A percentile compares a stretch with the other conserved stretches of the same genome.
These are phyloP conservation scores for Cotesia glomerata DNA, from an alignment of 1,140 invertebrate genomes.

Conservation along the genomic window DNA sequence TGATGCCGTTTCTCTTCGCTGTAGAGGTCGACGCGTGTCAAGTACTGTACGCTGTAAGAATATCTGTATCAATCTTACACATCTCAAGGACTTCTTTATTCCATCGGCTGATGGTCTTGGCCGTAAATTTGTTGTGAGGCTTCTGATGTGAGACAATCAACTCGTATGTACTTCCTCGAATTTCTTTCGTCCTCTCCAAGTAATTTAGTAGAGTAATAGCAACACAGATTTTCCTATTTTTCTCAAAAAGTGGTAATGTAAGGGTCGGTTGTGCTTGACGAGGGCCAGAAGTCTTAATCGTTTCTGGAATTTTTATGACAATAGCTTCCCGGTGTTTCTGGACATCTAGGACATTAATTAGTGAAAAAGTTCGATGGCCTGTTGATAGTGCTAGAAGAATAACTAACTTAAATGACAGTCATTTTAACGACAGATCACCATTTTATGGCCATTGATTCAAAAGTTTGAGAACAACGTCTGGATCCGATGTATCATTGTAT, in stretches of 20 bases:
- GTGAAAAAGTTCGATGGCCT: slow-evolving; percentile 21
- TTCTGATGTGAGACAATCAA: slow-evolving; percentile 30
- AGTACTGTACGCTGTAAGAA: slow-evolving; percentile 39
- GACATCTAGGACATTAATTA: slow-evolving; percentile 24
- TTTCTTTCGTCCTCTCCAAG: slow-evolving; percentile 12
- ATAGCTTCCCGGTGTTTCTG: not conserved
- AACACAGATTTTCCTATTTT: slow-evolving; percentile 8
- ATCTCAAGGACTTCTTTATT: slow-evolving; percentile 14
- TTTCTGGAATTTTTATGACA: slow-evolving; percentile 24
- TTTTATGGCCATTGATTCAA: slow-evolving; percentile 12
- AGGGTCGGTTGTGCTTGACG: slow-evolving; percentile 19
- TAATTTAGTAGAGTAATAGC: slow-evolving; percentile 21
- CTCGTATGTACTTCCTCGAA: not conserved
- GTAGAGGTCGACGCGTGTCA: slow-evolving; percentile 43
- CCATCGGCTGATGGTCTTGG: slow-evolving; percentile 34
- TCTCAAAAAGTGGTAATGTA: slow-evolving; percentile 18
- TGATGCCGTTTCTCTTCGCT: slow-evolving; percentile 28
- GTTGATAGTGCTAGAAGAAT: slow-evolving; percentile 16
- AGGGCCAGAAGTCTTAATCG: slow-evolving; percentile 19
- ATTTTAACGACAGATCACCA: slow-evolving; percentile 18
- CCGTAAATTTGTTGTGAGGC: slow-evolving; percentile 19
- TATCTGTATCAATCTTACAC: slow-evolving; percentile 24
- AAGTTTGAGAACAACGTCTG: slow-evolving; percentile 33
- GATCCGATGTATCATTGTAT: slow-evolving; percentile 42
- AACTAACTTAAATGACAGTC: slow-evolving; percentile 7